Evolutionary conservation across 2,888 invertebrate species (phyloP), one percentile per base, ranked within the genome.

Genomic region (Polietes domitor): DNA sequence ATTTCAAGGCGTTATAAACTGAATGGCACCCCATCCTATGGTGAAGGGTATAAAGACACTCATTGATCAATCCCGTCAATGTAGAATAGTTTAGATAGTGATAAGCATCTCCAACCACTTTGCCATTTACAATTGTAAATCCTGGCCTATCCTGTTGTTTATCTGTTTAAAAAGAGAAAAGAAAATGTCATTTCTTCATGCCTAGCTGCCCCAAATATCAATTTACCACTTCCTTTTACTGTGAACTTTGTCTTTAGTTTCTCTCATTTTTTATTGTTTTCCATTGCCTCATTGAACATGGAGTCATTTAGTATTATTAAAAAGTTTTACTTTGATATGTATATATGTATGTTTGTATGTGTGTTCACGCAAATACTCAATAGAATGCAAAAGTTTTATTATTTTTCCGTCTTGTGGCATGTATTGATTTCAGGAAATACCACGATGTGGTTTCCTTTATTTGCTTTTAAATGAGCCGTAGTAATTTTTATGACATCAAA

Each of bases 381-480:
- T 4, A 26, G 12, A 58, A 58, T 58, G 58, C 5, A 24, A 58
- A 58, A 58, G 58, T 58, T 58, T 50, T 50, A 19, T 50, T 50
- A 6, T 12, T 47, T 47, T 37, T 21, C n/a, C 24, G 21, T 21
- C 21, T 19, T 19, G 7, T 58, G 26, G 2, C 12, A 58, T 24
- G 68, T 75, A 71, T 55, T 43, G 41, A 63, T 71, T 65, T 76
- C 26, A 53, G 10, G 9, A 24, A 77, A 58, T 68, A 50, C 61
- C 17, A 63, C 41, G 70, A 47, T 78, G 63, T 75, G 78, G 63
- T 53, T 79, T 72, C 37, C 65, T 76, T 79, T 65, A 65, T 76
- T 55, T 55, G 43, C 37, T 75, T 47, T 55, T 50, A 63, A 82
- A 82, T 82, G 79, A 76, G 72, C 82, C 75, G 71, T 76, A 72